phyloP scores from a whole-genome alignment of 23 tunicate species.

The Styela clava region DNA sequence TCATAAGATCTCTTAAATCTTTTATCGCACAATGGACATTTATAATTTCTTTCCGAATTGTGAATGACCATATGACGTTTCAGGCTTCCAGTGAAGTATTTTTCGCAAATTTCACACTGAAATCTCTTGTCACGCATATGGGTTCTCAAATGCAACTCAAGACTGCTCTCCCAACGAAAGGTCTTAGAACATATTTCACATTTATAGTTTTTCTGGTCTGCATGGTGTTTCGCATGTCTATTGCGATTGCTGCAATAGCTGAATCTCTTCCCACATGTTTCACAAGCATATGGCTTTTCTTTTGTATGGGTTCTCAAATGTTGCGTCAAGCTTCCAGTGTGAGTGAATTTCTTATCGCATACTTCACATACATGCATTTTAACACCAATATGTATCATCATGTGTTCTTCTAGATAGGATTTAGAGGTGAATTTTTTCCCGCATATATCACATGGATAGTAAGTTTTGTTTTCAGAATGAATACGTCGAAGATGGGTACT shows the following conservation, averaged over 20 bases:
- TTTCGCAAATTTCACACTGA: slow-evolving; percentile 20
- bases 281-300: slow-evolving; percentile 74
- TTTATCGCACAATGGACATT: too few species aligned
- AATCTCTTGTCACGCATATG: slow-evolving; percentile 41
- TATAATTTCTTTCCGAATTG: too few species aligned
- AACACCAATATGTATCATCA: too few species aligned
- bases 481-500: too few species aligned
- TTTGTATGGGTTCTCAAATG: slow-evolving; percentile 90
- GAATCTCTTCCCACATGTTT: slow-evolving; percentile 65
- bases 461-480: too few species aligned
- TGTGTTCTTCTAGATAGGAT: too few species aligned
- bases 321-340: slow-evolving; percentile 40
- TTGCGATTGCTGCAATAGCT: slow-evolving; percentile 69
- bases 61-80: too few species aligned
- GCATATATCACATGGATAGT: too few species aligned
- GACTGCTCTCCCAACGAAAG: slow-evolving; percentile 81
- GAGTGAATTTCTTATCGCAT: neutral
- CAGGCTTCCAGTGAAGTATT: too few species aligned
- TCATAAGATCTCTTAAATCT: too few species aligned
- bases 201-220: slow-evolving; percentile 80
- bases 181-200: slow-evolving; percentile 78
- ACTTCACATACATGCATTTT: slow-evolving; percentile 1
- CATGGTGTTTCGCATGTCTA: slow-evolving; percentile 69
- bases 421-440: too few species aligned
- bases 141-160: slow-evolving; percentile 71